These are phyloP conservation scores for Triplophysa rosa DNA, from an alignment of 2,113 vertebrate species.

Conservation along the genomic window DNA sequence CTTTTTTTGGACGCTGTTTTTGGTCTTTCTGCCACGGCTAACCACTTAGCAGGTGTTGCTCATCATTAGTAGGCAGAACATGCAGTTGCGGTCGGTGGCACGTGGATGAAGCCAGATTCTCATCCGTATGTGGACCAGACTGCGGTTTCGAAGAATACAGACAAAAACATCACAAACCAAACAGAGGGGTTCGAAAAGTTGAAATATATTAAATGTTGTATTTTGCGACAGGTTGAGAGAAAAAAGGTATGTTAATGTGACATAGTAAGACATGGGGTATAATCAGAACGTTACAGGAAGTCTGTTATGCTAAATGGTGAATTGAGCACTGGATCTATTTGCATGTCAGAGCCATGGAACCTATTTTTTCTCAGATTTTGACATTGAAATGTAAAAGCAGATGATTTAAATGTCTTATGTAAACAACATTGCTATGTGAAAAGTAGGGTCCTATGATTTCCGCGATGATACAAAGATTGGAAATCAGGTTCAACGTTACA, in stretches of 20 bases:
- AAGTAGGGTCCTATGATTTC: too few relatives aligned
- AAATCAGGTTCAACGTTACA: too few relatives aligned
- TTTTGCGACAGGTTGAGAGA: slow-evolving; percentile 62
- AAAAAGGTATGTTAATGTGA: slow-evolving; percentile 67
- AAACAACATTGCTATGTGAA: too few relatives aligned
- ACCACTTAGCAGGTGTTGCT: slow-evolving; percentile 30
- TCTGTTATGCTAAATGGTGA: not conserved
- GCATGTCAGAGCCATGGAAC: not conserved
- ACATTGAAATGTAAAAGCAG: too few relatives aligned
- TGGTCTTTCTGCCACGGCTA: slow-evolving; percentile 41
- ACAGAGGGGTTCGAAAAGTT: slow-evolving; percentile 67
- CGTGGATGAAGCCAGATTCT: slow-evolving; percentile 25
- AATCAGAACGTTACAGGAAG: slow-evolving; percentile 4
- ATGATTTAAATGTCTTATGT: too few relatives aligned
- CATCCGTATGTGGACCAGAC: slow-evolving; percentile 2
- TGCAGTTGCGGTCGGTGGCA: slow-evolving; percentile 37
- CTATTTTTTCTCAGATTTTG: too few relatives aligned
- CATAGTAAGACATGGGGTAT: slow-evolving; percentile 49
- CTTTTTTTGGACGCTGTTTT: slow-evolving; percentile 33
- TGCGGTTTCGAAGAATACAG: slow-evolving; percentile 43
- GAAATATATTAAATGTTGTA: slow-evolving; percentile 78
- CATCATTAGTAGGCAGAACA: slow-evolving; percentile 42
- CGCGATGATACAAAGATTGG: too few relatives aligned
- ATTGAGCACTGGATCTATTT: not conserved
- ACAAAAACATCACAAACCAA: slow-evolving; percentile 59